These are phyloP conservation scores for Thera britannica DNA, from an alignment of 2,888 invertebrate species.

Conservation along the genomic window DNA sequence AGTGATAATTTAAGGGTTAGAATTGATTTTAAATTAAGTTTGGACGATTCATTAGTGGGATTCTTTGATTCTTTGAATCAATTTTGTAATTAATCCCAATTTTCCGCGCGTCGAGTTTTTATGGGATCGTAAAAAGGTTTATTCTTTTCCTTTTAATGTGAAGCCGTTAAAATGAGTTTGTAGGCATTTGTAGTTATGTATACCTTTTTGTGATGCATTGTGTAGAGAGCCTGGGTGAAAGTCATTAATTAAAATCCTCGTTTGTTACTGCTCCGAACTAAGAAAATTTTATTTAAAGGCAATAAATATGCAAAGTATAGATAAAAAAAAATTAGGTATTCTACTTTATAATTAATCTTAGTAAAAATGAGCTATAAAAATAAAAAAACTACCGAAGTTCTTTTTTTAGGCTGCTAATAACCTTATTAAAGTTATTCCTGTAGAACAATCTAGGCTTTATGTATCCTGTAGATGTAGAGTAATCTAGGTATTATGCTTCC, in stretches of 20 bases:
- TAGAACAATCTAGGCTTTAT: too few species aligned
- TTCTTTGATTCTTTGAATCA: constrained; percentile 33
- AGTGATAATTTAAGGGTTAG: constrained; percentile 32
- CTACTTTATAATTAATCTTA: too few species aligned
- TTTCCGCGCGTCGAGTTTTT: constrained; percentile 26
- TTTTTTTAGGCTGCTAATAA: too few species aligned
- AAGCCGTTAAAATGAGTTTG: constrained; percentile 6
- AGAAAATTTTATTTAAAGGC: too few species aligned
- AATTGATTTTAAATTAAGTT: constrained; percentile 42
- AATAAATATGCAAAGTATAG: too few species aligned
- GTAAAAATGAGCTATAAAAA: too few species aligned
- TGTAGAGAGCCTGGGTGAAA: neutral
- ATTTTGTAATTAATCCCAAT: constrained; percentile 39
- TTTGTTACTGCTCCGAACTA: too few species aligned
- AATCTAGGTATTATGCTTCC: too few species aligned
- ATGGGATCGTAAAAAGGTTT: constrained; percentile 17
- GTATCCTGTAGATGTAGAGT: too few species aligned
- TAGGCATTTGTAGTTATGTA: neutral
- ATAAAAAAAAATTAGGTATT: too few species aligned
- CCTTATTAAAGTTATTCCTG: too few species aligned
- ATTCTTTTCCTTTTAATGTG: constrained; percentile 10
- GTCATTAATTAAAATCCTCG: neutral
- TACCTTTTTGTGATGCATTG: neutral
- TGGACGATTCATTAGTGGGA: constrained; percentile 35
- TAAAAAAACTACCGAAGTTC: too few species aligned